Evolutionary conservation across 2,113 vertebrate genomes (phyloP).

Genomic region (Corythoichthys intestinalis): DNA sequence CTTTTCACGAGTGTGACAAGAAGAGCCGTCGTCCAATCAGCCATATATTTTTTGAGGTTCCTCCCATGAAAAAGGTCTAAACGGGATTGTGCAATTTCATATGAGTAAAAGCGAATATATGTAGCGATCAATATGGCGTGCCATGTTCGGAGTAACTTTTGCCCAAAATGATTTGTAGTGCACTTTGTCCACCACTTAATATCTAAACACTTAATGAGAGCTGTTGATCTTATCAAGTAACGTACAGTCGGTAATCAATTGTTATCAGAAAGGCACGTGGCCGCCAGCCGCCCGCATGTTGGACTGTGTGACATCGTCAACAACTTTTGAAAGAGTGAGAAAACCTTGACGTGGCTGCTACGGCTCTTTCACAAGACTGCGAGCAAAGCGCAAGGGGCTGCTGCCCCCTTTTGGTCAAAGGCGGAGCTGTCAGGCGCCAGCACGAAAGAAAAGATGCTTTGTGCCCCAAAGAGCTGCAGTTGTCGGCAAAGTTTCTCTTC

Average conservation of each 20-base stretch:
- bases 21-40: too few relatives aligned
- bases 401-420: conserved; percentile 34
- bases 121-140: too few relatives aligned
- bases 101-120: too few relatives aligned
- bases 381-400: conserved; percentile 2
- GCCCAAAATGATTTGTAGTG: neutral
- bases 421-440: conserved; percentile 24
- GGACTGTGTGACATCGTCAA: neutral
- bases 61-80: too few relatives aligned
- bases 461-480: conserved; percentile 19
- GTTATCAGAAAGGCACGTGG: neutral
- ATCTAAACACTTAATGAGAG: neutral
- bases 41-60: too few relatives aligned
- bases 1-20: too few relatives aligned
- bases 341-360: neutral
- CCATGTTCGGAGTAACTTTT: neutral
- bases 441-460: conserved; percentile 61
- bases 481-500: conserved; percentile 13
- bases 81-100: too few relatives aligned
- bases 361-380: conserved; percentile 37
- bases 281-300: neutral
- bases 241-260: neutral
- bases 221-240: neutral
- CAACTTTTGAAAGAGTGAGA: neutral
- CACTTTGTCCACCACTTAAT: neutral